Evolutionary conservation across 2,797 vertebrate genomes (phyloP), one percentile per base, ranked within the genome.

Genomic region (Menidia menidia): DNA sequence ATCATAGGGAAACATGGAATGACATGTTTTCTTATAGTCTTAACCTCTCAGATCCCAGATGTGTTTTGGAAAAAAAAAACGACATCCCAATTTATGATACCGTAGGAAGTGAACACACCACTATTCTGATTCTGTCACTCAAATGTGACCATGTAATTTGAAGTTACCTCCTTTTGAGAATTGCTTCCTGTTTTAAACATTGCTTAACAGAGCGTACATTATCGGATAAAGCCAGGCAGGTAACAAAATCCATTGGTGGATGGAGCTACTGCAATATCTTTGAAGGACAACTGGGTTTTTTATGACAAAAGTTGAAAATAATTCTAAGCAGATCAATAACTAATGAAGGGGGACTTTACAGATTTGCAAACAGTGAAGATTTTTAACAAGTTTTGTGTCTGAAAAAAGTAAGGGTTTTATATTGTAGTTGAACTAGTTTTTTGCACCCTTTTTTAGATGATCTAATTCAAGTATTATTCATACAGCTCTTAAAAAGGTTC

Each of bases 401-500:
- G 30, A 64, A 60, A 60, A 47, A 69, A 61, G 9, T 42, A 51
- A 25, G 62, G 3, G 12, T 45, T 25, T 15, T 53, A 30, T 33
- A 55, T 74, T 82, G 64, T 72, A 43, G 54, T 56, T 63, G 47
- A 81, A 78, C 57, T 60, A 63, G 18, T 53, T 77, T 70, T 65
- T 50, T 64, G 47, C 25, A 25, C 48, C 53, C 39, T 66, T 77
- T 77, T 73, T 82, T 83, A 78, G 65, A 85, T 86, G 63, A 65
- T 78, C 68, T 83, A 82, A 91, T 83, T 87, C 66, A 75, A 80
- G 64, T 71, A 52, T 78, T 82, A 73, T 84, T 86, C 54, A 90
- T 84, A 87, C 76, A 82, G 61, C 83, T 88, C 80, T 80, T 83
- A 73, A 62, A 72, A 58, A 73, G 63, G 76, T 88, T 87, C 70